A percentile compares a stretch with the other conserved stretches of the same genome.
phyloP scores from a whole-genome alignment of 1,140 invertebrate genomes.

The Drosophila pseudoananassae region DNA sequence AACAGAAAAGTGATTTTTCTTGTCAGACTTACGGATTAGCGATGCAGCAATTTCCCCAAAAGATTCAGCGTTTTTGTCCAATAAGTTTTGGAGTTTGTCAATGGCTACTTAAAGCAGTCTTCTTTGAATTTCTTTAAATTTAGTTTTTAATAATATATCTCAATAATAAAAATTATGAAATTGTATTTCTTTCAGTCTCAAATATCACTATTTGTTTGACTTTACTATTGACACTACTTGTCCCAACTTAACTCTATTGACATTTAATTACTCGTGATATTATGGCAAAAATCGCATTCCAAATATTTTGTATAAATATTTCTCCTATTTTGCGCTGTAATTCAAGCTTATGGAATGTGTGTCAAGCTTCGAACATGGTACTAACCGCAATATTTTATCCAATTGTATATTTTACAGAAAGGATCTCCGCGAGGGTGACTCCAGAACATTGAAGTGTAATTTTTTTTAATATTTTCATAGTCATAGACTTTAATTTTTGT shows the following conservation, averaged over 20 bases:
- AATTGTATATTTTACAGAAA: constrained; percentile 24
- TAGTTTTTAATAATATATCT: not conserved
- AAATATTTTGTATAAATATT: constrained; percentile 76
- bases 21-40: constrained; percentile 76
- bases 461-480: too few species aligned
- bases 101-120: not conserved
- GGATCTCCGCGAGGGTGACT: constrained; percentile 11
- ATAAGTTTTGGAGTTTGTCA: constrained; percentile 36
- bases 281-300: constrained; percentile 11
- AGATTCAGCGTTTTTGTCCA: constrained; percentile 56
- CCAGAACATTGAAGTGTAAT: not conserved
- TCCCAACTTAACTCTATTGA: constrained; percentile 66
- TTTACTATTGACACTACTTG: constrained; percentile 21
- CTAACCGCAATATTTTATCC: constrained; percentile 71
- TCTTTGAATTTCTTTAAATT: not conserved
- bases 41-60: constrained; percentile 55
- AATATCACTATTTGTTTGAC: constrained; percentile 17
- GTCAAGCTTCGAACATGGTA: constrained; percentile 7
- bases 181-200: not conserved
- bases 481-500: too few species aligned
- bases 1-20: constrained; percentile 77
- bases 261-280: constrained; percentile 61
- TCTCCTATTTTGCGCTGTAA: constrained; percentile 45
- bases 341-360: constrained; percentile 63
- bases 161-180: not conserved